Conservation (phyloP, 2,888 invertebrate genomes). For the Andrena dorsata region DNA sequence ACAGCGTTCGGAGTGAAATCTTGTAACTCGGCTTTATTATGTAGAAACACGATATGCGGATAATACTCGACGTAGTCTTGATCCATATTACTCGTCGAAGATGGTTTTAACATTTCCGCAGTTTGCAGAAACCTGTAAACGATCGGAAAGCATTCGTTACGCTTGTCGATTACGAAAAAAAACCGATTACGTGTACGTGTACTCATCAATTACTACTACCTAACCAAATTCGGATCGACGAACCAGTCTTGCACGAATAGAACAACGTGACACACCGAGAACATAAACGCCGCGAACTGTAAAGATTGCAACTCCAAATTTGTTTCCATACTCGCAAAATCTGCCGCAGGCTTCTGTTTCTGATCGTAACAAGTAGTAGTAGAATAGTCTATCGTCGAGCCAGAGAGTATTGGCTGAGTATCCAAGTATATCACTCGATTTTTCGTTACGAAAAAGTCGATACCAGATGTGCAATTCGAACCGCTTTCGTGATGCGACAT, state of each 20-base stretch:
- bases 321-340: conserved; percentile 88
- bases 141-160: background rate
- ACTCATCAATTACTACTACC: conserved; percentile 87
- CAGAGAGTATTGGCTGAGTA: conserved; percentile 92
- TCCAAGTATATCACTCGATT: conserved; percentile 94
- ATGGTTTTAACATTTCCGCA: conserved; percentile 95
- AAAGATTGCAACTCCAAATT: conserved; percentile 90
- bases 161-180: background rate
- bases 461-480: conserved; percentile 91
- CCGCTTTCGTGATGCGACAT: conserved; percentile 87
- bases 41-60: conserved; percentile 93
- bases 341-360: conserved; percentile 84
- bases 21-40: conserved; percentile 91
- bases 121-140: conserved; percentile 90
- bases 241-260: conserved; percentile 96
- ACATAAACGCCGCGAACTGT: conserved; percentile 92
- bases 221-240: conserved; percentile 92
- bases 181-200: background rate
- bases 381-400: conserved; percentile 87
- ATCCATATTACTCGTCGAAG: conserved; percentile 88
- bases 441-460: conserved; percentile 89
- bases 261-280: conserved; percentile 96
- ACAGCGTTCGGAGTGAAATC: conserved; percentile 89
- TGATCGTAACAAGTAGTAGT: conserved; percentile 76
- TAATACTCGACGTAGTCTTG: conserved; percentile 91